Percentiles rank a stretch among this genome's conserved stretches.
phyloP scores from a whole-genome alignment of 2,113 vertebrate genomes.

The Vulpes ferrilata region DNA sequence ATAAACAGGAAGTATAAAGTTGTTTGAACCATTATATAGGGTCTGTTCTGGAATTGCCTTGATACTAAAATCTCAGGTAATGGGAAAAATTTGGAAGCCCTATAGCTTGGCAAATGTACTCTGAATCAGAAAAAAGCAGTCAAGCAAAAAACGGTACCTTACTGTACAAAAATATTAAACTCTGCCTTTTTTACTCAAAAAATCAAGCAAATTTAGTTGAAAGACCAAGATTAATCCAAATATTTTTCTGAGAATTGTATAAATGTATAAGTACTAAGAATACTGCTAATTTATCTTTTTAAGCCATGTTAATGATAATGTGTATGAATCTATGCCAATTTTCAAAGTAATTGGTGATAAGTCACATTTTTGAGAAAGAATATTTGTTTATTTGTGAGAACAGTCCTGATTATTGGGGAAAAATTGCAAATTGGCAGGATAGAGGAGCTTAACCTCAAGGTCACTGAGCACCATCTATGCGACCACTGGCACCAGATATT shows the following conservation, averaged over 20 bases:
- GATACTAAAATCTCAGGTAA: neutral
- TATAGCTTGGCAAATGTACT: neutral
- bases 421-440: neutral
- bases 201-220: neutral
- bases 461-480: neutral
- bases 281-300: neutral
- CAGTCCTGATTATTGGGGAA: neutral
- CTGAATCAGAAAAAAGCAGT: neutral
- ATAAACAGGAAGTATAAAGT: neutral
- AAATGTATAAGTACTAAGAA: neutral
- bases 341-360: neutral
- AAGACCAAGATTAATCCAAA: neutral
- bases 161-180: neutral
- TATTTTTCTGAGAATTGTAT: neutral
- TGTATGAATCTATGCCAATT: neutral
- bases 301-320: neutral
- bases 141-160: neutral
- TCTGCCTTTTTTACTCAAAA: neutral
- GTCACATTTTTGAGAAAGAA: neutral
- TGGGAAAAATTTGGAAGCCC: neutral
- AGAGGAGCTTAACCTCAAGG: neutral
- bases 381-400: neutral
- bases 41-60: conserved; percentile 10
- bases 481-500: neutral
- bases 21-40: conserved; percentile 35